Evolutionary conservation across 2,797 vertebrate species (phyloP), one percentile per base, ranked within the genome.

Genomic region (Siniperca undulata): DNA sequence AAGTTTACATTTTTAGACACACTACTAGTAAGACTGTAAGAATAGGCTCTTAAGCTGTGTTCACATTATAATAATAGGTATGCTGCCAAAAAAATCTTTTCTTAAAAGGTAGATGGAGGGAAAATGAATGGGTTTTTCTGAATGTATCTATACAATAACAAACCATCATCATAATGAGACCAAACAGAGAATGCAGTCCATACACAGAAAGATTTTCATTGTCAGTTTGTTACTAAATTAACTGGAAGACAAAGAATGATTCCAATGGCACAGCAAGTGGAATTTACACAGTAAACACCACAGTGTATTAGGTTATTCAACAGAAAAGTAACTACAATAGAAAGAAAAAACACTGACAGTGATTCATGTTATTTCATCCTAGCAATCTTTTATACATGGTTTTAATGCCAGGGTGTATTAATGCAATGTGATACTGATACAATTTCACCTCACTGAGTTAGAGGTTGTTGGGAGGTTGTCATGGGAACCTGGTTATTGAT

Each of bases 401-500:
- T 73, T 71, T 52, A 74, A 73, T 58, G 12, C 9, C 12, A 48
- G 20, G 13, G 22, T 65, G 19, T 55, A 38, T 42, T 24, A 24
- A 75, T 56, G 48, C 20, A 50, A 36, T 2, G 11, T 8, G 11
- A 40, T 38, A 24, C 36, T 27, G 61, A 58, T 5, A 17, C 27
- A 44, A 0, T 36, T 62, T 27, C 65, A 27, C 60, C 64, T 94
- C 85, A 96, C 46, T 94, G 91, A 60, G 95, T 94, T 56, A 96
- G 91, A 46, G 95, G 93, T 70, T 91, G 87, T 60, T 95, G 94
- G 42, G 95, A 96, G 64, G 88, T 91, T 27, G 94, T 96, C 98
- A 99, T 97, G 83, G 97, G 95, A 89, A 98, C 94, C 81, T 96
- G 93, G 56, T 92, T 97, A 79, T 87, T 97, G 89, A 97, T 96